Conservation (phyloP, 2,888 invertebrate genomes). For the Mythimna pallens region DNA sequence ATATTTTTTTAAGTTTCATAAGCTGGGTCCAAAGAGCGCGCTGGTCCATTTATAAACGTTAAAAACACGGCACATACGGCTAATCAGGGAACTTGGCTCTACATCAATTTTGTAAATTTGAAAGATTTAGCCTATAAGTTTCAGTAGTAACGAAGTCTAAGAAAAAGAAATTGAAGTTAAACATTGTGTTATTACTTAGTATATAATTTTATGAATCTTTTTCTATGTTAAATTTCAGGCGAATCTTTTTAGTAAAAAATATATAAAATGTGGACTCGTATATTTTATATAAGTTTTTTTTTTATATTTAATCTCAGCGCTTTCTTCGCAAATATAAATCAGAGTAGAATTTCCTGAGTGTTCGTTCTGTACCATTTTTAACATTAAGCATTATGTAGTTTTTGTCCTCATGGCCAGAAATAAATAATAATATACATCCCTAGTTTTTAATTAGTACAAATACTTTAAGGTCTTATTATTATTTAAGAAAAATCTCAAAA, state of each 20-base stretch:
- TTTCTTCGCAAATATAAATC: constrained; percentile 26
- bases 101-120: constrained; percentile 38
- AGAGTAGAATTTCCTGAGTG: not conserved
- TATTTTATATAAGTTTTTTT: constrained; percentile 13
- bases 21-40: not conserved
- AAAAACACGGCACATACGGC: constrained; percentile 33
- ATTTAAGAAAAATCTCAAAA: too few relatives aligned
- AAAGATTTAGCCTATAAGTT: constrained; percentile 37
- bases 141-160: constrained; percentile 1
- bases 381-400: not conserved
- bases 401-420: too few relatives aligned
- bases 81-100: constrained; percentile 18
- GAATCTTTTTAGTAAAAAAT: constrained; percentile 43
- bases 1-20: not conserved
- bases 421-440: too few relatives aligned
- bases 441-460: too few relatives aligned
- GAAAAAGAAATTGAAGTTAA: constrained; percentile 4
- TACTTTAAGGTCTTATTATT: too few relatives aligned
- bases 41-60: constrained; percentile 1
- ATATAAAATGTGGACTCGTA: constrained; percentile 49
- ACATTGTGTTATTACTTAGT: not conserved
- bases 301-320: constrained; percentile 6
- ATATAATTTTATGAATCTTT: not conserved
- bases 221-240: constrained; percentile 11
- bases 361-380: not conserved